Evolutionary conservation across 2,113 vertebrate genomes (phyloP), one percentile per base, ranked within the genome.

Genomic region (Natator depressus): DNA sequence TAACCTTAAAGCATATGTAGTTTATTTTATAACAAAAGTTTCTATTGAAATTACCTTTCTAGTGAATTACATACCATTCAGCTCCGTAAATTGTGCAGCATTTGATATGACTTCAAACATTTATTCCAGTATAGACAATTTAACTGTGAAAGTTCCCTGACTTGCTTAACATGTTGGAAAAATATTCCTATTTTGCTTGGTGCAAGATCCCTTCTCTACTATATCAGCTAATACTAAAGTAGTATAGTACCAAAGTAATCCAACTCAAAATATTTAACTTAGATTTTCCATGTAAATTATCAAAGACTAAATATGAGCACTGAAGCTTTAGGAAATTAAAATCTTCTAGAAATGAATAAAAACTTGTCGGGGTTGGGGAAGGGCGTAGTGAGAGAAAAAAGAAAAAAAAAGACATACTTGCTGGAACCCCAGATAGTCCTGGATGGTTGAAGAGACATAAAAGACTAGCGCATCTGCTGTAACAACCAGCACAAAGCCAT

Each of bases 341-440:
- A 82, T 10, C 17, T 65, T 78, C 72, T 46, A n/a, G 51, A 49
- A 25, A 79, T 89, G 42, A 89, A 46, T 35, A 29, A 76, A 50
- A 50, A 75, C 29, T 46, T 78, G 5, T 75, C 25, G 3, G 42
- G 42, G 72, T 3, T 6, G 38, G 5, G 72, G 19, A 16, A 69
- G n/a, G 49, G 35, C 11, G 42, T 42, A 42, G 42, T 42, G 4
- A 42, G 20, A n/a, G 16, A 2, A 10, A 19, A 3, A 80, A 53
- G 10, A 0, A n/a, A 81, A 82, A 94, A 88, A 84, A 5, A 22
- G 79, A 91, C 91, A 97, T 97, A 99, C 99, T 95, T 99, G 98
- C 94, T 99, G 98, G 97, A 99, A 99, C 5, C 99, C 99, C 82
- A 99, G 97, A 93, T 99, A 99, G 94, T 99, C 99, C 93, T 99